Evolutionary conservation across 2,888 invertebrate species (phyloP).

Genomic region (Sylvicola fuscatus): DNA sequence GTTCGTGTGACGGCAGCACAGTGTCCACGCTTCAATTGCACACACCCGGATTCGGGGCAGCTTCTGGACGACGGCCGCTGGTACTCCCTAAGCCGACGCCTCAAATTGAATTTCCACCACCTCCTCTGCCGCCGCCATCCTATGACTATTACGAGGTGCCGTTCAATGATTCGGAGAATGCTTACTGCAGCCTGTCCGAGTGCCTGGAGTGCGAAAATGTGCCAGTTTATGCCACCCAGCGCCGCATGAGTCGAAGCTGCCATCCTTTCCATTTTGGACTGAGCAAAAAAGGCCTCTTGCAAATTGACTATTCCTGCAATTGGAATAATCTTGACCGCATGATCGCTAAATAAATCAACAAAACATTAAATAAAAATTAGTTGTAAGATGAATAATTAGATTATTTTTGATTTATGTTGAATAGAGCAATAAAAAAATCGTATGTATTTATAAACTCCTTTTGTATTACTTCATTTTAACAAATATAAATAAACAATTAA

Average conservation of each 20-base stretch:
- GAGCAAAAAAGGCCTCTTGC: constrained; percentile 56
- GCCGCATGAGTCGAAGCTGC: constrained; percentile 10
- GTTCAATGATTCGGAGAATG: constrained; percentile 5
- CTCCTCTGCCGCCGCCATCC: constrained; percentile 18
- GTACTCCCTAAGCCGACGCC: constrained; percentile 19
- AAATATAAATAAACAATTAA: too few species aligned
- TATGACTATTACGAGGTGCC: constrained; percentile 13
- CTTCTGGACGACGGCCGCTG: constrained; percentile 15
- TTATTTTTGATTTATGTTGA: too few species aligned
- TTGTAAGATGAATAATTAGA: too few species aligned
- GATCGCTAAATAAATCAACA: constrained; percentile 35
- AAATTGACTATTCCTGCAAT: constrained; percentile 65
- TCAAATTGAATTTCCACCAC: constrained; percentile 19
- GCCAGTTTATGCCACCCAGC: constrained; percentile 17
- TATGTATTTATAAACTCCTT: too few species aligned
- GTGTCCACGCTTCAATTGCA: constrained; percentile 17
- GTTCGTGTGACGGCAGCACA: constrained; percentile 9
- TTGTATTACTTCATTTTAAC: too few species aligned
- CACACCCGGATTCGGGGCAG: constrained; percentile 14
- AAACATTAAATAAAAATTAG: too few species aligned
- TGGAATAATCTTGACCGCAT: constrained; percentile 64
- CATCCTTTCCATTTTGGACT: constrained; percentile 38
- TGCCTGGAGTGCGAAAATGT: constrained; percentile 7
- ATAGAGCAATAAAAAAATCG: too few species aligned
- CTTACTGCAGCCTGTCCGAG: constrained; percentile 8